phyloP scores from a whole-genome alignment of 1,140 invertebrate genomes.

The Cylas formicarius region DNA sequence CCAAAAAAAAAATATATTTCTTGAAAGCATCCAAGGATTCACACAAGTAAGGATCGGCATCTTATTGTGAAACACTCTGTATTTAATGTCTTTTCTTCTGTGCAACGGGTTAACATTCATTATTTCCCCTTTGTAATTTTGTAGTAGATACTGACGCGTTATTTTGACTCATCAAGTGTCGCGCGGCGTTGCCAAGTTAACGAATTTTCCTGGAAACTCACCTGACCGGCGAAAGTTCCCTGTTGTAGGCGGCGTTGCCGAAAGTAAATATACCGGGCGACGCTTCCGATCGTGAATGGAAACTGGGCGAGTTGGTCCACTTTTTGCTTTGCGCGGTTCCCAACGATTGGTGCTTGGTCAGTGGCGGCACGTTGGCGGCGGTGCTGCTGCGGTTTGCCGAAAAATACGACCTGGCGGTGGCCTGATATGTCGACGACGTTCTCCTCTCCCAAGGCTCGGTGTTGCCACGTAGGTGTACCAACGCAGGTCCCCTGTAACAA shows the following conservation, averaged over 20 bases:
- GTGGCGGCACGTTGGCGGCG: constrained; percentile 23
- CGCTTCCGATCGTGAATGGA: constrained; percentile 39
- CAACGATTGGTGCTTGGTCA: constrained; percentile 38
- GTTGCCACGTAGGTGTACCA: constrained; percentile 48
- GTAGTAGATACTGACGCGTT: not conserved
- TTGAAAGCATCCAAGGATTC: too few relatives aligned
- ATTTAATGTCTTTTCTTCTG: too few relatives aligned
- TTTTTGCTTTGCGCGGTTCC: constrained; percentile 33
- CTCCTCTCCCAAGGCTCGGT: constrained; percentile 49
- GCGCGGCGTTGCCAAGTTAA: not conserved
- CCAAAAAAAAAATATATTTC: too few relatives aligned
- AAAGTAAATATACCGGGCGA: constrained; percentile 44
- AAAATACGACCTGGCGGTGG: constrained; percentile 28
- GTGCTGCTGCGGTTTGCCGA: constrained; percentile 12
- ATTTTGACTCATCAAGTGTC: not conserved
- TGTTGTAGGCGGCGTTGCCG: constrained; percentile 37
- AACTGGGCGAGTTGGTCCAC: constrained; percentile 27
- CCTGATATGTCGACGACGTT: constrained; percentile 24
- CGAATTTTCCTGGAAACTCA: constrained; percentile 6
- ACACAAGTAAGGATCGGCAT: too few relatives aligned
- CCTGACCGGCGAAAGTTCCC: constrained; percentile 51
- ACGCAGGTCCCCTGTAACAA: constrained; percentile 46
- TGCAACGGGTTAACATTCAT: too few relatives aligned
- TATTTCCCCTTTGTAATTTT: too few relatives aligned
- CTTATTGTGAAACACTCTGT: too few relatives aligned